Base-by-base conservation (phyloP, 1,140 invertebrate genomes). In the Leptinotarsa lineolata region DNA sequence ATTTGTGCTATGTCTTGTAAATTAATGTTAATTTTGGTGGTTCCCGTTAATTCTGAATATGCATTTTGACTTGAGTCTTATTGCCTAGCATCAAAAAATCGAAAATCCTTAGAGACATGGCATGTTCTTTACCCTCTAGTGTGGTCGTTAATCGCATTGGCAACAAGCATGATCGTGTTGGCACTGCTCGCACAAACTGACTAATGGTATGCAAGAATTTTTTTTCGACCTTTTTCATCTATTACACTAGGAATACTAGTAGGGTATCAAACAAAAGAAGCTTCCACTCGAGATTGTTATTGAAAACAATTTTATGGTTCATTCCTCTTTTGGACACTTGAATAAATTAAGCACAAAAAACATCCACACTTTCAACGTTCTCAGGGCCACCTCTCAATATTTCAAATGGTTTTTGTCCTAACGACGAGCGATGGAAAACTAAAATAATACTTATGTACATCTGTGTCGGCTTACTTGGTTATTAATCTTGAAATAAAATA, bases 101-200 rank as follows among this genome's bases (percentile, higher is more conserved):
- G 65, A 80, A 75, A 77, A 77, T 75, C 77, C 77, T 77, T 83
- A 82, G 78, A 81, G 75, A 79, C 77, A 74, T 82, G 83, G 83
- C 83, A 83, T 82, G 83, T 82, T 77, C 73, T 81, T 79, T 80
- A 76, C 75, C 79, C 79, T 77, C 77, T 83, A 78, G 79, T 82
- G 70, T 83, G 82, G 83, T 83, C 83, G 70, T 75, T 84, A 79
- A 76, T 83, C 76, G 83, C 82, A 78, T 81, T 84, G 78, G 82
- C 82, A 77, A 82, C 82, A 77, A 84, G 83, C 82, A 84, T 84
- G 83, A 79, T 83, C 79, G 80, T 84, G 78, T 82, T 84, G 83
- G 83, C 83, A 84, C 82, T 84, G 75, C 82, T 84, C 78, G 81
- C 82, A 81, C 82, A 83, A 77, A 82, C 74, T 82, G 78, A 81